Evolutionary conservation across 1,140 invertebrate species (phyloP), one percentile per base, ranked within the genome.

Genomic region (Myzus persicae): DNA sequence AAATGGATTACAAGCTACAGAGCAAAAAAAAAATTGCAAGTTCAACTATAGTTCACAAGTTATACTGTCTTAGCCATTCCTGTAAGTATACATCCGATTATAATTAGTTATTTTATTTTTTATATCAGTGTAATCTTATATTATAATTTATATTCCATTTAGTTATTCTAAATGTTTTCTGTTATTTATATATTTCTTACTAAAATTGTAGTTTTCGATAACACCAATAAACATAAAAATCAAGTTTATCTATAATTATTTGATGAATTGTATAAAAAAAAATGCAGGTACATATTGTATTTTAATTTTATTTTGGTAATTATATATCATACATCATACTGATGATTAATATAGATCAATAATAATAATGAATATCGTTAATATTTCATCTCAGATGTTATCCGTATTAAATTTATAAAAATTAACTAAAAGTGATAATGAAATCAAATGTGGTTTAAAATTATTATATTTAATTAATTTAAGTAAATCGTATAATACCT

Each of bases 121-220:
- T 76, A n/a, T 67, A 76, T 76, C 14, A 5, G 4, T 76, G 59
- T 76, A 76, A 76, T n/a, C 59, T n/a, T 76, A n/a, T 18, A 67
- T 76, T n/a, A n/a, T n/a, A 36, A 76, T 76, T 76, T 76, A 76
- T n/a, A 76, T n/a, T n/a, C 59, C n/a, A n/a, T 76, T 76, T 76
- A 76, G n/a, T 76, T n/a, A 14, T 76, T 18, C 59, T 76, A 6
- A 18, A 76, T 76, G n/a, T 76, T 76, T 76, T 76, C n/a, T n/a
- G 59, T 76, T 76, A 76, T n/a, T 76, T 76, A 76, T 76, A n/a
- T 67, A 76, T 76, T 76, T 76, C 31, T 59, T 59, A 59, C 11
- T 76, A 76, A 76, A 18, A 76, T 76, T 67, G 20, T 76, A 76
- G 14, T 76, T 76, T 67, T 76, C 4, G 59, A 76, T 76, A 76